phyloP scores from a whole-genome alignment of 2,797 vertebrate species.

The Neoniphon sammara region DNA sequence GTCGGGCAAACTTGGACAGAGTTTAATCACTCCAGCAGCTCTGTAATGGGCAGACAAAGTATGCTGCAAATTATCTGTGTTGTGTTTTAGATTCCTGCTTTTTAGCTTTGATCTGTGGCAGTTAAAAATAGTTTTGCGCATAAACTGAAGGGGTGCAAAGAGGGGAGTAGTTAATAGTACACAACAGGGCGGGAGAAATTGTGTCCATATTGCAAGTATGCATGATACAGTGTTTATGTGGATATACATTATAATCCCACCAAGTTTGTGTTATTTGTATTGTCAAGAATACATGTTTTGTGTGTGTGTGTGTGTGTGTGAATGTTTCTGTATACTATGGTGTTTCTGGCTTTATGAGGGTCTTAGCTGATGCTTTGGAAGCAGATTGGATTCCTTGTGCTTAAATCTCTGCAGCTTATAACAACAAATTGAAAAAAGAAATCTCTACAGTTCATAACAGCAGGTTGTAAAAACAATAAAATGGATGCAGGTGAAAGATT shows the following conservation, averaged over 20 bases:
- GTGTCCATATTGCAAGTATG: not conserved
- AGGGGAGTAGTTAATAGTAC: not conserved
- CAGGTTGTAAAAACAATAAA: too few species aligned
- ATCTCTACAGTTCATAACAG: too few species aligned
- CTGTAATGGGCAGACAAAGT: not conserved
- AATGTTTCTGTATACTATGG: not conserved
- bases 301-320: not conserved
- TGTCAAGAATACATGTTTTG: not conserved
- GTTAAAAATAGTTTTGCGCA: not conserved
- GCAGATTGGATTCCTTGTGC: too few species aligned
- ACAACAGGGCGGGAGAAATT: not conserved
- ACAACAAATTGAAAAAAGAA: too few species aligned
- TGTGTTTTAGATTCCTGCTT: not conserved
- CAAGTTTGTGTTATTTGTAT: not conserved
- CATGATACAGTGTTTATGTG: not conserved
- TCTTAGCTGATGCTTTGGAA: too few species aligned
- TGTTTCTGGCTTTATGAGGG: not conserved
- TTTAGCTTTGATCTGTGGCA: not conserved
- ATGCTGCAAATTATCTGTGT: not conserved
- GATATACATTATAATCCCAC: not conserved
- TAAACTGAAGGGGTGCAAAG: not conserved
- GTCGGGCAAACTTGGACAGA: not conserved
- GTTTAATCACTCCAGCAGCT: not conserved
- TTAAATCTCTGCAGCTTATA: too few species aligned
- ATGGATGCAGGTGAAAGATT: too few species aligned